Evolutionary conservation across 2,113 vertebrate species (phyloP), one percentile per base, ranked within the genome.

Genomic region (Calyptomena viridis): DNA sequence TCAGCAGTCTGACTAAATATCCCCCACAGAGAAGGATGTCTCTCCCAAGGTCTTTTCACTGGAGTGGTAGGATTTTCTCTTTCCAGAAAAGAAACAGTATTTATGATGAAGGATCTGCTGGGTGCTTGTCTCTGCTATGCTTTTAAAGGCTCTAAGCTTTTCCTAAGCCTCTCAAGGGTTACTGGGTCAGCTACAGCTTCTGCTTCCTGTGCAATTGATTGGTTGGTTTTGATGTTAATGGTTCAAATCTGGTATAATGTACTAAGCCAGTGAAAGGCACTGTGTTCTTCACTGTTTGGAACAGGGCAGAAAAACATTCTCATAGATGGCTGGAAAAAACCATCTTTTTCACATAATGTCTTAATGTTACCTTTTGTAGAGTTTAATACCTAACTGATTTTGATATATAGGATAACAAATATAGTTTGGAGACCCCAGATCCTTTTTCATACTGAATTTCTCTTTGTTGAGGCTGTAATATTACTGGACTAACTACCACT

Each of bases 161-260:
- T 67, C 47, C n/a, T 96, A 86, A 92, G 56, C 84, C 50, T 88
- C 82, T 94, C 90, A 50, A 42, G 74, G 86, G 79, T 94, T 80
- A 89, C 59, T 90, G 73, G 89, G 86, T 94, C 88, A 94, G 49
- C 59, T 64, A 15, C 12, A 1, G 89, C 86, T 89, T 80, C 88
- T 92, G 63, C 60, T 80, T 92, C 68, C 46, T 0, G 0, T 58
- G 64, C n/a, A 58, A 33, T 74, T 86, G 64, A 67, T 81, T 95
- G 76, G 88, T 55, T 87, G 42, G 31, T 64, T 86, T 75, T 81
- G 42, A 12, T 90, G 67, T 30, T 80, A 90, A 40, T 31, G 46
- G 55, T 80, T 94, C 76, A 78, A 52, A 67, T 84, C 85, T 86
- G 33, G 6, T 91, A 13, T 67, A 78, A 90, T 18, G n/a, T n/a